These are phyloP conservation scores for Trilocha varians DNA, from an alignment of 2,888 invertebrate species.

Conservation along the genomic window DNA sequence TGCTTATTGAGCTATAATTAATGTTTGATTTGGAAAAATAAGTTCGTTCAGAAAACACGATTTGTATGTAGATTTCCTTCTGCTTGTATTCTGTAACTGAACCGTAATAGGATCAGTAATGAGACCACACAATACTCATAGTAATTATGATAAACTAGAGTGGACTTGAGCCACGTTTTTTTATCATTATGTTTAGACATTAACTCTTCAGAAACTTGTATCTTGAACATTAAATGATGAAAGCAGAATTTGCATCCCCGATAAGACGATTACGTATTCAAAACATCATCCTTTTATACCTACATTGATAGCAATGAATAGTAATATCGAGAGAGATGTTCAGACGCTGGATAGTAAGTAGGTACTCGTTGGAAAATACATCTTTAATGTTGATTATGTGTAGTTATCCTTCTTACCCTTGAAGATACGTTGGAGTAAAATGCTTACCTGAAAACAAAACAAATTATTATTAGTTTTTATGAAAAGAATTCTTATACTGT, in stretches of 20 bases:
- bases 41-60: too few relatives aligned
- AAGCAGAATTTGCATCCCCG: neutral
- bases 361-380: too few relatives aligned
- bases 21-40: too few relatives aligned
- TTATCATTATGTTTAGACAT: conserved; percentile 1
- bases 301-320: neutral
- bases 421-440: neutral
- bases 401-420: neutral
- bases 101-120: conserved; percentile 45
- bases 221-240: neutral
- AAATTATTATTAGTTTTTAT: neutral
- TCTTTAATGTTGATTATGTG: too few relatives aligned
- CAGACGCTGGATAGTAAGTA: too few relatives aligned
- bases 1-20: too few relatives aligned
- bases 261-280: neutral
- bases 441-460: conserved; percentile 30
- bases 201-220: neutral
- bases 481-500: too few relatives aligned
- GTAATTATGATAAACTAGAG: conserved; percentile 27
- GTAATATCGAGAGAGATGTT: neutral
- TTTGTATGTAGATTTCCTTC: too few relatives aligned
- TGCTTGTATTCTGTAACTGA: too few relatives aligned
- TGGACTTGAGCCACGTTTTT: conserved; percentile 4
- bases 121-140: conserved; percentile 38
- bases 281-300: neutral